Evolutionary conservation across 2,888 invertebrate species (phyloP).

Genomic region (Thysanoteuthis rhombus): DNA sequence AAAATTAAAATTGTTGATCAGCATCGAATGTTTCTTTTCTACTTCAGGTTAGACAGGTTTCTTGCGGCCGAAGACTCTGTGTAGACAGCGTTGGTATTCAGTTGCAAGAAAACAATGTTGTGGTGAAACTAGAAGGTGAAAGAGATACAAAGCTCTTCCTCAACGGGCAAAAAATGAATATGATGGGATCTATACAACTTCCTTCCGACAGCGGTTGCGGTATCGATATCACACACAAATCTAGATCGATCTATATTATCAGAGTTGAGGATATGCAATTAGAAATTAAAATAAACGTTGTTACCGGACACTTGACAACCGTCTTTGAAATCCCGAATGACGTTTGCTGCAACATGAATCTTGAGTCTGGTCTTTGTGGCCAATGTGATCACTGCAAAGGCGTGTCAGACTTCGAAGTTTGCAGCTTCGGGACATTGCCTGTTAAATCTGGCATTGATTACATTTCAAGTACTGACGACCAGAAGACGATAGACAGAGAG

Average conservation of each 20-base stretch:
- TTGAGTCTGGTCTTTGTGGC: constrained; percentile 36
- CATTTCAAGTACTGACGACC: neutral
- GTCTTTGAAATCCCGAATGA: constrained; percentile 33
- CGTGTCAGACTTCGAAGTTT: neutral
- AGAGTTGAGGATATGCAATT: neutral
- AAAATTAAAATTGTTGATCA: no score
- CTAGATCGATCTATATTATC: neutral
- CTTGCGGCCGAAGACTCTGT: constrained; percentile 29
- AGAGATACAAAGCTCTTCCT: constrained; percentile 18
- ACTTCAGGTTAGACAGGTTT: neutral
- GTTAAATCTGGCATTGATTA: neutral
- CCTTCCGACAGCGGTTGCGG: neutral
- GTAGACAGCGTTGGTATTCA: constrained; percentile 34
- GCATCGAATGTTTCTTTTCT: neutral
- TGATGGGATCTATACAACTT: neutral
- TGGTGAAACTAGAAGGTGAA: neutral
- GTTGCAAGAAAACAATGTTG: constrained; percentile 35
- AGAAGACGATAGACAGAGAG: neutral
- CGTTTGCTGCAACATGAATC: constrained; percentile 36
- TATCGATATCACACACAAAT: neutral
- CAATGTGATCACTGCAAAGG: constrained; percentile 36
- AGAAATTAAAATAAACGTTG: neutral
- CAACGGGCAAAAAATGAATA: neutral
- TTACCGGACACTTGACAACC: neutral
- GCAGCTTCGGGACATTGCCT: constrained; percentile 27